phyloP scores from a whole-genome alignment of 2,888 invertebrate genomes.

The Antitype chi region DNA sequence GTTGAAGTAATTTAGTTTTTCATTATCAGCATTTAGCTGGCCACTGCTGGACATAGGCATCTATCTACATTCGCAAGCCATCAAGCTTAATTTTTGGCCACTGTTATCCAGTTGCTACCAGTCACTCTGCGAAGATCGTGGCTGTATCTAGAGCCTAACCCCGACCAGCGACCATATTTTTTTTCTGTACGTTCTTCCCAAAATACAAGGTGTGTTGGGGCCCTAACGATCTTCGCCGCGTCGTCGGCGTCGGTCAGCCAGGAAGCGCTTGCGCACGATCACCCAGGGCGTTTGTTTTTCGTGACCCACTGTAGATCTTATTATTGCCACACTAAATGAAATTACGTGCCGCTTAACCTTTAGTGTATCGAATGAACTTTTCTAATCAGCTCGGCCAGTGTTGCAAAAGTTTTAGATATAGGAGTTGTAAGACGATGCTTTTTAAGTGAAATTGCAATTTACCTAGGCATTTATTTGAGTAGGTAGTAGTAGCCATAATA shows the following conservation, averaged over 20 bases:
- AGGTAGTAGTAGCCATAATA: not conserved
- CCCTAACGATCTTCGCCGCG: conserved; percentile 19
- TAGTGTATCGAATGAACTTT: conserved; percentile 65
- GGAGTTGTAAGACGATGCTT: conserved; percentile 14
- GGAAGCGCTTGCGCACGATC: conserved; percentile 70
- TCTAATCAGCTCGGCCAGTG: conserved; percentile 59
- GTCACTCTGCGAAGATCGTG: not conserved
- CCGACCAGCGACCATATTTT: not conserved
- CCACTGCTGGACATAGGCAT: not conserved
- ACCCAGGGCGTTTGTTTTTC: conserved; percentile 74
- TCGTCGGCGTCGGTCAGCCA: conserved; percentile 54
- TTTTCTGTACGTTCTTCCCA: not conserved
- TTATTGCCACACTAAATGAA: conserved; percentile 63
- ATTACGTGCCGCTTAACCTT: conserved; percentile 62
- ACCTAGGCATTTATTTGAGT: not conserved
- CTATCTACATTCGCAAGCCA: too few species aligned
- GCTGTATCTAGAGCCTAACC: too few species aligned
- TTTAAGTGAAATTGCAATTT: not conserved
- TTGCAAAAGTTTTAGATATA: conserved; percentile 55
- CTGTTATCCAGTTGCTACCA: not conserved
- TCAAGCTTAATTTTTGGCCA: not conserved
- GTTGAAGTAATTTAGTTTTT: not conserved
- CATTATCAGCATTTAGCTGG: not conserved
- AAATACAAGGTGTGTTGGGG: not conserved
- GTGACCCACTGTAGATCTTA: conserved; percentile 73